phyloP scores from a whole-genome alignment of 92 coral and sea anemone species.

The Montipora capitata region DNA sequence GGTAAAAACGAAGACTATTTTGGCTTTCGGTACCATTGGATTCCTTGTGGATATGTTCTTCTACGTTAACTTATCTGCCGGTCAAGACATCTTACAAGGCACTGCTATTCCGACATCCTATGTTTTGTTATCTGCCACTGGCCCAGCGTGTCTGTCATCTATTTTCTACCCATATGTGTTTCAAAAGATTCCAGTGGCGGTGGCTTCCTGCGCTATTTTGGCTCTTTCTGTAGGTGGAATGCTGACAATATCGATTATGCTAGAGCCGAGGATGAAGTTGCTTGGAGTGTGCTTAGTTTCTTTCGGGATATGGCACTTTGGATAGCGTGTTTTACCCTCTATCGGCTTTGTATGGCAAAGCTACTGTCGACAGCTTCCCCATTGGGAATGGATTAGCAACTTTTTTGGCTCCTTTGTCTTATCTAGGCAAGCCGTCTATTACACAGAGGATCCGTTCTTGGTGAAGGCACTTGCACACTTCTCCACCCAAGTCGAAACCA shows the following conservation, averaged over 20 bases:
- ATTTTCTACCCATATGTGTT: background rate
- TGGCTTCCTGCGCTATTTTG: background rate
- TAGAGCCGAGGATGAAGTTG: background rate
- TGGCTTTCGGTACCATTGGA: conserved; percentile 11
- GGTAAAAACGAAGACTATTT: background rate
- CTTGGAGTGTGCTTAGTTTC: background rate
- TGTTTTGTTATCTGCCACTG: background rate
- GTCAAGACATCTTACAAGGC: conserved; percentile 32
- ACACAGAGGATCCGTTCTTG: no score
- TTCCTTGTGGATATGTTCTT: conserved; percentile 19
- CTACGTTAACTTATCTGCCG: background rate
- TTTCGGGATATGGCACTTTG: background rate
- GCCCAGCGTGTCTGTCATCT: background rate
- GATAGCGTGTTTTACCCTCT: background rate
- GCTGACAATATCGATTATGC: conserved; percentile 2
- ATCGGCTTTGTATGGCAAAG: background rate
- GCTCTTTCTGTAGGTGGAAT: background rate
- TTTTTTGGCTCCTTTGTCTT: background rate
- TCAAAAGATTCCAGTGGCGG: background rate
- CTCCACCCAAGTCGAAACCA: no score
- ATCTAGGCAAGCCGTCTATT: background rate
- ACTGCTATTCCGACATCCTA: conserved; percentile 7
- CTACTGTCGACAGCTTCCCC: background rate
- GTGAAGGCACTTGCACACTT: no score
- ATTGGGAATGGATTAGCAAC: background rate